Percentiles rank a stretch among this genome's conserved stretches.
Evolutionary conservation across 2,888 invertebrate species (phyloP).

Genomic region (Agrotis segetum): DNA sequence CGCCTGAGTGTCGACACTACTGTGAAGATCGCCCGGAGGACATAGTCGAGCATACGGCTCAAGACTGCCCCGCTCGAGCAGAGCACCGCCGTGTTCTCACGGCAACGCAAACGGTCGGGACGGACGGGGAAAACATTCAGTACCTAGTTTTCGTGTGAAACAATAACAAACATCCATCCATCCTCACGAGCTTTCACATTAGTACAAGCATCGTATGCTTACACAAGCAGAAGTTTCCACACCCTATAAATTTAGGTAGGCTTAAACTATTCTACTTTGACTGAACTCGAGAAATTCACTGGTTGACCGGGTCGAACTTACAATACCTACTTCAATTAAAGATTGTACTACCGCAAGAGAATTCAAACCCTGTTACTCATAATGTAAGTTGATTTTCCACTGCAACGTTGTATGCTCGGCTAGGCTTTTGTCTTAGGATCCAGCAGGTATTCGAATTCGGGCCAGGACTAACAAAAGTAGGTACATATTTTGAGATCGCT

Average conservation of each 20-base stretch:
- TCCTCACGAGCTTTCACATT: no score
- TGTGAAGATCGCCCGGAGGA: no score
- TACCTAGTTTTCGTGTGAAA: no score
- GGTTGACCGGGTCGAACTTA: conserved; percentile 29
- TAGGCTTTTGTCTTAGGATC: conserved; percentile 43
- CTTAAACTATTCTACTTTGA: conserved; percentile 7
- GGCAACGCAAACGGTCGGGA: no score
- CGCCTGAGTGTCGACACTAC: no score
- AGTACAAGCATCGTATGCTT: no score
- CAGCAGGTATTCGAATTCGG: conserved; percentile 43
- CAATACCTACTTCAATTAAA: conserved; percentile 51
- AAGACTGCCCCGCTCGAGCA: no score
- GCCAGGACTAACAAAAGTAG: conserved; percentile 17
- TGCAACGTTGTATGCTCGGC: background rate
- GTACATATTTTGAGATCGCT: conserved; percentile 30
- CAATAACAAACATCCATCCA: no score
- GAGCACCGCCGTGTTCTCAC: no score
- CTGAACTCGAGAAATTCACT: conserved; percentile 26
- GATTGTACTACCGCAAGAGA: background rate
- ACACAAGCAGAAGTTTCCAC: background rate
- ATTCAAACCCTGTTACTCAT: background rate
- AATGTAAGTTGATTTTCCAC: background rate
- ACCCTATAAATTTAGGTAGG: background rate
- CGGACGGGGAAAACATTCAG: no score
- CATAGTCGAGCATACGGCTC: no score